These are phyloP conservation scores for Unio delphinus DNA, from an alignment of 2,888 invertebrate species.

Conservation along the genomic window DNA sequence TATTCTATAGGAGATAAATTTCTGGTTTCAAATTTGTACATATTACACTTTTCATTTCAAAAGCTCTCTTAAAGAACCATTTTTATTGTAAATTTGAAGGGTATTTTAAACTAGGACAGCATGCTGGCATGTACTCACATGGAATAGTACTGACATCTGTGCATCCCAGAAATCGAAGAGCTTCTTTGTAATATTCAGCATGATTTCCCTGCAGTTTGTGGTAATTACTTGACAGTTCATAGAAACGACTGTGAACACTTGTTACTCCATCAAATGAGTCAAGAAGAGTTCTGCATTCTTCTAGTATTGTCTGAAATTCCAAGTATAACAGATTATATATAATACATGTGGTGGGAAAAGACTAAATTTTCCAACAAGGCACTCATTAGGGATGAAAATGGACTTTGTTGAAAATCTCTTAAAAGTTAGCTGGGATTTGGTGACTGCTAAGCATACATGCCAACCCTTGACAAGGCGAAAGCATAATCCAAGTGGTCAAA, in stretches of 20 bases:
- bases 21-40: not conserved
- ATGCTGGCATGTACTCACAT: conserved; percentile 34
- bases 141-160: conserved; percentile 80
- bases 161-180: conserved; percentile 85
- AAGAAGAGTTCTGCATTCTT: conserved; percentile 86
- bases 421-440: too few species aligned
- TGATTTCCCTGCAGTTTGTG: conserved; percentile 82
- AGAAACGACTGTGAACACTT: conserved; percentile 93
- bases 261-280: conserved; percentile 94
- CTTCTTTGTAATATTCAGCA: conserved; percentile 95
- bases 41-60: conserved; percentile 1
- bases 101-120: not conserved
- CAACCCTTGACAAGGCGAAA: too few species aligned
- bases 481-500: too few species aligned
- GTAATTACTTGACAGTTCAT: conserved; percentile 91
- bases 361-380: not conserved
- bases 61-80: not conserved
- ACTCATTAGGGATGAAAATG: too few species aligned
- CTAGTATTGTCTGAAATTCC: conserved; percentile 80
- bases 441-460: too few species aligned
- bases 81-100: not conserved
- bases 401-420: too few species aligned
- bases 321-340: not conserved
- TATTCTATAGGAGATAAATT: not conserved
- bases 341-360: not conserved